Evolutionary conservation across 2,797 vertebrate species (phyloP).

Genomic region (Austrolebias charrua): DNA sequence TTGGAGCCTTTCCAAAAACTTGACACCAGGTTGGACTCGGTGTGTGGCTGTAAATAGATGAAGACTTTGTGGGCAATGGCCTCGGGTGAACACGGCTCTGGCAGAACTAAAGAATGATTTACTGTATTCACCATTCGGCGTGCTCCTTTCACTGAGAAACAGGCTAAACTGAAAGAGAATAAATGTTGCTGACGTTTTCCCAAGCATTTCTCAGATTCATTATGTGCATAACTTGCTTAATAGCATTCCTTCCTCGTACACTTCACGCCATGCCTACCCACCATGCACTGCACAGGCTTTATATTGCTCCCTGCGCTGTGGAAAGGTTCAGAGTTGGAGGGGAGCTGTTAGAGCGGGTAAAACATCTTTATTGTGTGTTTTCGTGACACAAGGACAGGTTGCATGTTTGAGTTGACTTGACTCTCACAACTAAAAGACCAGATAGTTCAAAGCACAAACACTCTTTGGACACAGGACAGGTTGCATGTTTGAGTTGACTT

Average conservation of each 20-base stretch:
- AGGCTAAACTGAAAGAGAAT: slow-evolving; percentile 68
- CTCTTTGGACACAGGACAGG: slow-evolving; percentile 27
- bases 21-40: slow-evolving; percentile 55
- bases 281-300: slow-evolving; percentile 74
- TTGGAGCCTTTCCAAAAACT: slow-evolving; percentile 54
- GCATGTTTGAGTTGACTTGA: slow-evolving; percentile 46
- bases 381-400: slow-evolving; percentile 56
- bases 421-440: slow-evolving; percentile 41
- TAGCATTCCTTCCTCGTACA: slow-evolving; percentile 77
- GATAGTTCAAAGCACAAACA: slow-evolving; percentile 33
- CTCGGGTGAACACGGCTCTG: slow-evolving; percentile 60
- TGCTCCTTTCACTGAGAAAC: slow-evolving; percentile 69
- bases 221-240: slow-evolving; percentile 82
- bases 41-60: slow-evolving; percentile 60
- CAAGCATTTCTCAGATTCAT: slow-evolving; percentile 79
- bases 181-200: slow-evolving; percentile 76
- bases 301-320: slow-evolving; percentile 59
- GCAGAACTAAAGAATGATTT: slow-evolving; percentile 78
- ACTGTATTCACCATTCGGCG: slow-evolving; percentile 71
- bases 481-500: slow-evolving; percentile 47
- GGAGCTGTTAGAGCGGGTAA: slow-evolving; percentile 39
- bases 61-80: slow-evolving; percentile 56
- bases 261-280: slow-evolving; percentile 77
- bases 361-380: slow-evolving; percentile 26
- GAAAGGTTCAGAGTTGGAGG: slow-evolving; percentile 54